These are phyloP conservation scores for Mythimna lalbum DNA, from an alignment of 2,888 invertebrate genomes.

Conservation along the genomic window DNA sequence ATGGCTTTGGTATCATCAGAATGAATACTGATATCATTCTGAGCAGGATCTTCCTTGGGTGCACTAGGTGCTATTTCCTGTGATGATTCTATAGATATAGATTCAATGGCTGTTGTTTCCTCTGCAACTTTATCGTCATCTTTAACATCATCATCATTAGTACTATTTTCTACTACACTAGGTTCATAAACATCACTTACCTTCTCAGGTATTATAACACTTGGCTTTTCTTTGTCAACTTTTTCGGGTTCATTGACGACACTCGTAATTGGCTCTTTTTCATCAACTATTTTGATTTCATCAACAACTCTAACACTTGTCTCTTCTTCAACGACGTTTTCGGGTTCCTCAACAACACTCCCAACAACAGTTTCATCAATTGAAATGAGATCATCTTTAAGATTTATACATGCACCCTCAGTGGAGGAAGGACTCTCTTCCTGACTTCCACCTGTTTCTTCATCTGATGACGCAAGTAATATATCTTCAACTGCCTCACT, in stretches of 20 bases:
- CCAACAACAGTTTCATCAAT: constrained; percentile 71
- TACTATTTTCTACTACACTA: constrained; percentile 18
- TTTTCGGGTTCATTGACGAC: constrained; percentile 2
- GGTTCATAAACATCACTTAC: constrained; percentile 23
- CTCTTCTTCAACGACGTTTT: constrained; percentile 30
- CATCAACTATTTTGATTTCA: background rate
- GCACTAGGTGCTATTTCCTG: constrained; percentile 20
- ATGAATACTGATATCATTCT: constrained; percentile 3
- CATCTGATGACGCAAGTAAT: constrained; percentile 79
- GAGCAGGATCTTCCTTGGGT: background rate
- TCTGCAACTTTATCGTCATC: constrained; percentile 25
- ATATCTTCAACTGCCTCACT: constrained; percentile 75
- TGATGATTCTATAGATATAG: constrained; percentile 36
- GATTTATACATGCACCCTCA: constrained; percentile 65
- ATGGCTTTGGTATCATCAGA: constrained; percentile 18
- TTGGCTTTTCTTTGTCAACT: constrained; percentile 7
- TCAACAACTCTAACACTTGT: constrained; percentile 8
- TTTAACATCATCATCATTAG: constrained; percentile 24
- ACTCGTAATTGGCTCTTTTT: constrained; percentile 10
- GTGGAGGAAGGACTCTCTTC: constrained; percentile 23
- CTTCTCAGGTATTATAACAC: constrained; percentile 6
- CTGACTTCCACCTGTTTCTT: constrained; percentile 64
- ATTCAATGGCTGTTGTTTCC: constrained; percentile 8
- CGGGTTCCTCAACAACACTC: constrained; percentile 41
- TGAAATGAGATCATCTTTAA: constrained; percentile 72